Evolutionary conservation across 2,797 vertebrate species (phyloP).

Genomic region (Parauchenoglanis ngamensis): DNA sequence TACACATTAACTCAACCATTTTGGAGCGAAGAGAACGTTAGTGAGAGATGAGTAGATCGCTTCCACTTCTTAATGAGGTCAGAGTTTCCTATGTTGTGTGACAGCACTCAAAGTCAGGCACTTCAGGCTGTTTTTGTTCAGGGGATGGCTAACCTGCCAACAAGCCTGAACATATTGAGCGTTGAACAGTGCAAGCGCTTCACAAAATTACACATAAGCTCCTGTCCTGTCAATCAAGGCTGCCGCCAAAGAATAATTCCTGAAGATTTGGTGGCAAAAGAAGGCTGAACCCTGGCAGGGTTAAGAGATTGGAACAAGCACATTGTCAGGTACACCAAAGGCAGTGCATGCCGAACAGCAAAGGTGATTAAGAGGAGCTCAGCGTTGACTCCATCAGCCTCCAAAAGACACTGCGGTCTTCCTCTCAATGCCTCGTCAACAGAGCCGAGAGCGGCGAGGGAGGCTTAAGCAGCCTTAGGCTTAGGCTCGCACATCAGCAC

Average conservation of each 20-base stretch:
- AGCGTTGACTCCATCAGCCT: conserved; percentile 40
- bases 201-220: conserved; percentile 81
- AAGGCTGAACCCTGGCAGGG: conserved; percentile 53
- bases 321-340: conserved; percentile 58
- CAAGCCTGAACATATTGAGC: conserved; percentile 78
- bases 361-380: conserved; percentile 56
- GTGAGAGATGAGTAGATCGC: conserved; percentile 61
- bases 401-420: conserved; percentile 13
- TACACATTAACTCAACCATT: background rate
- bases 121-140: conserved; percentile 75
- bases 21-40: background rate
- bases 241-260: conserved; percentile 66
- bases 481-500: conserved; percentile 69
- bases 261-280: conserved; percentile 64
- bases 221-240: conserved; percentile 73
- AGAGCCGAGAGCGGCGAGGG: conserved; percentile 59
- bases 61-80: conserved; percentile 70
- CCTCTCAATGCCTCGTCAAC: conserved; percentile 65
- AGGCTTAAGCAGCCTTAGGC: conserved; percentile 62
- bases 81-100: conserved; percentile 63
- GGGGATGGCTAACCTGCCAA: conserved; percentile 68
- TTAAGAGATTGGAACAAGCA: conserved; percentile 62
- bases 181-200: conserved; percentile 66
- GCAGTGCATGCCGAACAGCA: conserved; percentile 54
- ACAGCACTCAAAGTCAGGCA: conserved; percentile 73